Evolutionary conservation across 2,113 vertebrate genomes (phyloP), one percentile per base, ranked within the genome.

Genomic region (Eurypyga helias): DNA sequence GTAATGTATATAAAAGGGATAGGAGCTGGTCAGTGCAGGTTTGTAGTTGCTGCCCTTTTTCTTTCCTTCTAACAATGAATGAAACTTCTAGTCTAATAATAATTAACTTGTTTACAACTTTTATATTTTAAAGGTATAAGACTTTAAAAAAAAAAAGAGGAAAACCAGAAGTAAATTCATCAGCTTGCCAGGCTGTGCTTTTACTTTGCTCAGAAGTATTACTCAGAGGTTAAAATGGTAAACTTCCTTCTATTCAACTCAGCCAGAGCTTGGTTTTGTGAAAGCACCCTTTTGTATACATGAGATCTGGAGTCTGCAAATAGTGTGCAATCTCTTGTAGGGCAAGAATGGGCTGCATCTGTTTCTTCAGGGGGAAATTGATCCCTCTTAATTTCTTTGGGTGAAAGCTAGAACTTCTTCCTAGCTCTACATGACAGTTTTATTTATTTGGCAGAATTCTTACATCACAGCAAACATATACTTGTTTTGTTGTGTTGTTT

Each of bases 121-220:
- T 21, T 34, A 49, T 78, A 8, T 72, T 86, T 90, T 87, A 45
- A 29, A 87, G 79, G 23, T 46, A 5, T 88, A 62, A 77, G n/a
- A 25, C 7, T 62, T 41, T 41, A 41, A 41, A 41, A 41, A 41
- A 41, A 10, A 41, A 41, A 41, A 41, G 77, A 92, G 24, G 20
- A 48, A 87, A 92, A 76, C 5, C 76, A 92, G 85, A 92, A 84
- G 65, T 73, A 66, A 90, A 89, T 78, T 90, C 36, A 65, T 95
- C 34, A 70, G 66, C 54, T 79, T 87, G 36, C 62, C 15, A 65
- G 48, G 10, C 57, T 79, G 25, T 69, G 57, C 57, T 87, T 92
- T 92, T 82, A 36, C 36, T 82, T 90, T 76, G 38, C 28, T 85
- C 4, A 9, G 55, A 89, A 73, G 55, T 96, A 54, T 92, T 93